A percentile compares a stretch with the other conserved stretches of the same genome.
These are phyloP conservation scores for Melanchra persicariae DNA, from an alignment of 2,888 invertebrate genomes.

Conservation along the genomic window DNA sequence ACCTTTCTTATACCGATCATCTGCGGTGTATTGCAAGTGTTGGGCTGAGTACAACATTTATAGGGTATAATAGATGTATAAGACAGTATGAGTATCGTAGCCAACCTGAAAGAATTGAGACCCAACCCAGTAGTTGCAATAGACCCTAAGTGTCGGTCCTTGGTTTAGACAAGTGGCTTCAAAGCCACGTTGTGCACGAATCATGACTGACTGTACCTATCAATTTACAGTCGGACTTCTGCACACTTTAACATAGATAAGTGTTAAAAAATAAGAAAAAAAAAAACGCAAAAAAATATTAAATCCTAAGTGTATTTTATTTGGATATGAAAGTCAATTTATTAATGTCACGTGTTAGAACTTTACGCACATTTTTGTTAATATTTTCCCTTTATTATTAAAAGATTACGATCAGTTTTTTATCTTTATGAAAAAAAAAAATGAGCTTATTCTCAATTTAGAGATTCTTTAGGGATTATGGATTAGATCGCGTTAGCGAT, in stretches of 20 bases:
- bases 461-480: constrained; percentile 34
- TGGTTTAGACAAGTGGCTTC: constrained; percentile 11
- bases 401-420: constrained; percentile 35
- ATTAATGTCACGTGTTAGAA: constrained; percentile 48
- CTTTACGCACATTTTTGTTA: constrained; percentile 50
- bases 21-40: constrained; percentile 7
- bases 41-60: neutral
- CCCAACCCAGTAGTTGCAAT: constrained; percentile 1
- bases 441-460: constrained; percentile 72
- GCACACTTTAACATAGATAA: constrained; percentile 18
- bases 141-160: neutral
- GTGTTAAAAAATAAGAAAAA: constrained; percentile 29
- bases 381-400: constrained; percentile 29
- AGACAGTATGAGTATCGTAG: neutral
- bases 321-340: constrained; percentile 45
- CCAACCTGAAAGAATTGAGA: constrained; percentile 2
- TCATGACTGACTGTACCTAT: neutral
- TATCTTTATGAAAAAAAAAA: constrained; percentile 48
- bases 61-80: constrained; percentile 6
- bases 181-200: neutral
- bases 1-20: neutral
- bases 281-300: constrained; percentile 32
- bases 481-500: constrained; percentile 34
- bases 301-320: constrained; percentile 50
- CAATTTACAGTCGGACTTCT: neutral